A percentile compares a stretch with the other conserved stretches of the same genome.
Conservation (phyloP, 2,797 vertebrate genomes). For the Anomalospiza imberbis region DNA sequence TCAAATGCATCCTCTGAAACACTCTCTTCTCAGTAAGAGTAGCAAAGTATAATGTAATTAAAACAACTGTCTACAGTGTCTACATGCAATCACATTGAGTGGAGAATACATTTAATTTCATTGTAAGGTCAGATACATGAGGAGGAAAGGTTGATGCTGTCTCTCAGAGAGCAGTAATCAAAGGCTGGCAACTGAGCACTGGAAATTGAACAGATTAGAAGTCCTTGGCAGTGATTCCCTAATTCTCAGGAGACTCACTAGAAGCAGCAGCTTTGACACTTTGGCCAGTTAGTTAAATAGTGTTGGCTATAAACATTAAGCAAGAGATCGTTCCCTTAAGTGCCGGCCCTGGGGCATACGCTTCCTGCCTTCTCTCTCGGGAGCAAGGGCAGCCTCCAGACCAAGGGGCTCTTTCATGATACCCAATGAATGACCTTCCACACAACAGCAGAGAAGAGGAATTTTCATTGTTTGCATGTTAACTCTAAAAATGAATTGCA, state of each 20-base stretch:
- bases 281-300: neutral
- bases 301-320: neutral
- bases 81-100: neutral
- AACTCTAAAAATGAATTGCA: neutral
- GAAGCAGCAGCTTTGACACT: neutral
- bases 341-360: neutral
- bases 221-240: constrained; percentile 24
- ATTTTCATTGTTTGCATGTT: neutral
- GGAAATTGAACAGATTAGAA: neutral
- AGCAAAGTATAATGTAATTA: neutral
- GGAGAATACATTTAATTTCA: neutral
- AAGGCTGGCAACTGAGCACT: neutral
- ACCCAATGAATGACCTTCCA: neutral
- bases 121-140: neutral
- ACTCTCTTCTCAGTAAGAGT: neutral
- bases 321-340: neutral
- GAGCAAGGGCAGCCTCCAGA: neutral
- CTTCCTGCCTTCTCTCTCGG: neutral
- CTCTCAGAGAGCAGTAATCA: neutral
- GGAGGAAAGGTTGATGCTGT: neutral
- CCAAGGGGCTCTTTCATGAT: neutral
- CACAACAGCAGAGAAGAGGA: neutral
- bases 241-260: neutral
- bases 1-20: neutral
- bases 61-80: neutral